Base-by-base conservation (phyloP, 1,140 invertebrate genomes). In the Hycleus cichorii region DNA sequence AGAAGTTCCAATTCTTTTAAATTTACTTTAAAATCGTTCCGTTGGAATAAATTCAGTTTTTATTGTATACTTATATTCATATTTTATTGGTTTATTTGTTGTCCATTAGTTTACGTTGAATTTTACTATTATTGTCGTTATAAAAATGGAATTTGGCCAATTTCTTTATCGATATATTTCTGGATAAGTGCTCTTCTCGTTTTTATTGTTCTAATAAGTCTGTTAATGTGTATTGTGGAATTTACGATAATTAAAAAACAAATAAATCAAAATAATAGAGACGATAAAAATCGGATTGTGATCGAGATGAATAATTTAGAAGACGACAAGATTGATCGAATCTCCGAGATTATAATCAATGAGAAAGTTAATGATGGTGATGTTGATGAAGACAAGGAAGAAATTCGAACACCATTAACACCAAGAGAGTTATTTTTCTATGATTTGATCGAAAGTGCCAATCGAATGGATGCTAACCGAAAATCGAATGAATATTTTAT, bases 401-500 rank as follows among this genome's bases (percentile, higher is more conserved):
- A 32, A 32, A 7, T 32, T 32, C 32, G 32, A 5, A 32, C 61
- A 49, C 64, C 72, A 3, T 56, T 76, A 42, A 73, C 74, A 1
- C 75, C 75, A 2, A 63, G 75, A 25, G 72, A 76, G 54, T 54
- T 75, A 25, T 77, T 76, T 50, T 76, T 77, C 47, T 69, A 68
- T 4, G 74, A 77, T 68, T 53, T 77, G 3, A 70, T 74, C 47
- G 62, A 63, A 47, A 58, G 64, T 42, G 75, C 71, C 2, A 67
- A 74, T 3, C 32, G 32, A 1, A 46, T 38, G 8, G 32, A 51
- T 43, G 11, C 43, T 18, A n/a, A 38, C 46, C 24, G 45, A 42
- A 42, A 49, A 26, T 7, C 32, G 2, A 42, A 49, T 3, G 66
- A 71, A 54, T 71, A 55, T 58, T 71, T 71, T 45, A 68, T 71